Evolutionary conservation across 2,113 vertebrate genomes (phyloP), one percentile per base, ranked within the genome.

Genomic region (Ptyas mucosa): DNA sequence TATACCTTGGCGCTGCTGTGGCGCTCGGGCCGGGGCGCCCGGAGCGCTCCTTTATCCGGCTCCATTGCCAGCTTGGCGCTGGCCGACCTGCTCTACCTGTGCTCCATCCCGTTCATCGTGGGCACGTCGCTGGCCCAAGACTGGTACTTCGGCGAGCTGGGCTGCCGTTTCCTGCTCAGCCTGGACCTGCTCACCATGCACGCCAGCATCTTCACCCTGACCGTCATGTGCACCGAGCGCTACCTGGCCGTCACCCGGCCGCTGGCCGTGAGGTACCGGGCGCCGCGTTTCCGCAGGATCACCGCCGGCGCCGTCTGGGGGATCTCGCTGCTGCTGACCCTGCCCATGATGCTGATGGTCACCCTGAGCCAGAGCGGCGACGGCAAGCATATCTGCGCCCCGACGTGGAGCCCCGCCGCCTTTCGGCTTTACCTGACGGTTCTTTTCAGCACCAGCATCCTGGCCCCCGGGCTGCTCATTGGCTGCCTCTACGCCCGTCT

Each of bases 151-250:
- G 98, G 98, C 69, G 98, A 98, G 81, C 97, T 98, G 93, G 98
- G 98, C 0, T 99, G 98, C 96, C 97, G 98, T 96, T 96, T 99
- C 57, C 97, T 99, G 92, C 98, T 99, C 88, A 99, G 98, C 97
- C 97, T 99, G 95, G 98, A 99, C 97, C 97, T 99, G 26, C 98
- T 99, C 93, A 99, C 98, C 97, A 99, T 99, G 98, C 98, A 99
- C 95, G 98, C 98, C 93, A 99, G 98, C 97, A 99, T 99, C 96
- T 99, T 99, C 96, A 99, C 98, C 1, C 98, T 99, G n/a, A 99
- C 98, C 0, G 98, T 98, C 26, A 98, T 99, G 98, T 98, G 98
- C 97, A 98, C 98, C 88, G 98, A 99, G 97, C 98, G 98, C 94
- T 99, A 99, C 96, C 96, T 98, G 97, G 98, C 98, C n/a, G 98